phyloP scores from a whole-genome alignment of 2,797 vertebrate species.

The Psittacula echo region DNA sequence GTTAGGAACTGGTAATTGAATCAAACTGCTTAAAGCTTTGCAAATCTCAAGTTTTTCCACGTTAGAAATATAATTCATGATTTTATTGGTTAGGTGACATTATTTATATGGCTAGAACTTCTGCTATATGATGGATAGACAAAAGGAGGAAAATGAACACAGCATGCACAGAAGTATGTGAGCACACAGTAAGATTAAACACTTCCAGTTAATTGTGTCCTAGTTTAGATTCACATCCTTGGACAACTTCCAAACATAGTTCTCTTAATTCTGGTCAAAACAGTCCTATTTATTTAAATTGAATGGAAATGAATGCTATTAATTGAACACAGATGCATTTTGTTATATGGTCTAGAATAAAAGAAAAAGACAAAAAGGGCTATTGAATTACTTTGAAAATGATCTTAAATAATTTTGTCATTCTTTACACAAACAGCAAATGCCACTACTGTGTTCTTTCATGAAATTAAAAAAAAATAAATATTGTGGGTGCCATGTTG shows the following conservation, averaged over 20 bases:
- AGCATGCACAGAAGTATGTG: background rate
- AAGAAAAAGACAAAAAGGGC: background rate
- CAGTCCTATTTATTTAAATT: background rate
- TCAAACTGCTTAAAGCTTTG: background rate
- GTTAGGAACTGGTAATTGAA: background rate
- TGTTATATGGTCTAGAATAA: background rate
- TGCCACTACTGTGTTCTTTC: background rate
- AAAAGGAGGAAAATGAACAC: background rate
- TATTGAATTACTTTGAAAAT: background rate
- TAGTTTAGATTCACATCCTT: background rate
- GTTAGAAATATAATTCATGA: background rate
- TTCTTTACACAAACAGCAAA: background rate
- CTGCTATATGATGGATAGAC: background rate
- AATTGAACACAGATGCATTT: background rate
- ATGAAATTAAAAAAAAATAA: background rate
- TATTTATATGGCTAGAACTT: background rate
- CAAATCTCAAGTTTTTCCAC: background rate
- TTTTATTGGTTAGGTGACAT: background rate
- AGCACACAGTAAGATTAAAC: background rate
- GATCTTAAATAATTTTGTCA: background rate
- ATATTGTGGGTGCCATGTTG: rapidly evolving
- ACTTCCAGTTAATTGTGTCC: background rate
- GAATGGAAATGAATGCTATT: background rate
- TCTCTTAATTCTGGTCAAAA: background rate
- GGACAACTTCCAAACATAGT: background rate